Evolutionary conservation across 2,888 invertebrate species (phyloP).

Genomic region (Anagyrus pseudococci): DNA sequence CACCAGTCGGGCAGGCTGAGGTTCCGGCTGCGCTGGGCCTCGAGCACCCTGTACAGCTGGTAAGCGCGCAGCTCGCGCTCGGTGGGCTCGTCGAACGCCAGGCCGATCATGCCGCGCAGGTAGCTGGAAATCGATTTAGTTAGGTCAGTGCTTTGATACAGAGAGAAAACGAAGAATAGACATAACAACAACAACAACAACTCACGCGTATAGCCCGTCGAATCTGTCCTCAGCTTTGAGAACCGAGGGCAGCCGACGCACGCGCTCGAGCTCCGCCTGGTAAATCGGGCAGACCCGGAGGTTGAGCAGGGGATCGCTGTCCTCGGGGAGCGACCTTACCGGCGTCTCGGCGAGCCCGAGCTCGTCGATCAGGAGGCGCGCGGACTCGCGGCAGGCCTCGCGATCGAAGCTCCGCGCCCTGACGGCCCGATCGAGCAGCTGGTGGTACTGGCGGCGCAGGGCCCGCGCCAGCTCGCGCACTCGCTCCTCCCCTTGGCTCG

Average conservation of each 20-base stretch:
- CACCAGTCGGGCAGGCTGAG: constrained; percentile 29
- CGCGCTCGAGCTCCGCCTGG: background rate
- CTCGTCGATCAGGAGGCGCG: background rate
- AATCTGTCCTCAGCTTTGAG: constrained; percentile 2
- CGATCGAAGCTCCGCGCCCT: background rate
- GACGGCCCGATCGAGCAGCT: constrained; percentile 2
- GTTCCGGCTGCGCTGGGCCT: constrained; percentile 17
- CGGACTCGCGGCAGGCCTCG: constrained; percentile 6
- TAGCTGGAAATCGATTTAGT: constrained; percentile 6
- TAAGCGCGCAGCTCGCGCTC: constrained; percentile 6
- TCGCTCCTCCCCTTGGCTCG: constrained; percentile 8
- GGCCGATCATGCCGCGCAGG: constrained; percentile 12
- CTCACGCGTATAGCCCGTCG: constrained; percentile 23
- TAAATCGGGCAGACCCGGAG: constrained; percentile 11
- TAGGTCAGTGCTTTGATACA: background rate
- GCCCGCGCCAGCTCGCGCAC: constrained; percentile 4
- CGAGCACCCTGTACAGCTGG: constrained; percentile 16
- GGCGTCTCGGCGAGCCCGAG: background rate
- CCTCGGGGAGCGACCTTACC: background rate
- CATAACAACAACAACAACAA: background rate
- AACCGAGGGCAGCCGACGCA: background rate
- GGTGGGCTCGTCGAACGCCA: background rate
- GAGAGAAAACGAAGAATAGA: background rate
- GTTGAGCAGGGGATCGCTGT: constrained; percentile 12
- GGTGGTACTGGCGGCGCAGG: constrained; percentile 10